phyloP scores from a whole-genome alignment of 2,797 vertebrate genomes.

The Labroides dimidiatus region DNA sequence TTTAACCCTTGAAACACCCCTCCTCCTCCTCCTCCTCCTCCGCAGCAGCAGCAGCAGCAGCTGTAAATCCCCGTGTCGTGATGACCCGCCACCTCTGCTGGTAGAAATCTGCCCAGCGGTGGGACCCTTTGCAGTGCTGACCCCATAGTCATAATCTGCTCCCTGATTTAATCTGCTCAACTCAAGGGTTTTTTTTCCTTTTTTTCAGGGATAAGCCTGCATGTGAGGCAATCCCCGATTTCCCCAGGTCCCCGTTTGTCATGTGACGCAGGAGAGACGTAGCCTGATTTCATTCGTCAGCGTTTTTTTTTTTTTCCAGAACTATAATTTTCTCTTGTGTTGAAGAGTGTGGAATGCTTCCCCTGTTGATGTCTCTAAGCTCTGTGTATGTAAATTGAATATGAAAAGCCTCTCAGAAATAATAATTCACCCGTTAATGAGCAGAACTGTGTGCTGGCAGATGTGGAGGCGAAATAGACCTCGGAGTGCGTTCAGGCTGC shows the following conservation, averaged over 20 bases:
- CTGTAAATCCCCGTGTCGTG: constrained; percentile 2
- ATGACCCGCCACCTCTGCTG: constrained; percentile 4
- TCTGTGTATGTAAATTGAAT: constrained; percentile 12
- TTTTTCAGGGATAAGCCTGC: constrained; percentile 33
- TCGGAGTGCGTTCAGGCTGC: constrained; percentile 4
- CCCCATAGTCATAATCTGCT: constrained; percentile 46
- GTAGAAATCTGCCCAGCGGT: constrained; percentile 11
- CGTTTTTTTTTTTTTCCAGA: background rate
- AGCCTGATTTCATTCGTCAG: background rate
- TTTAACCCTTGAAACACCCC: constrained; percentile 1
- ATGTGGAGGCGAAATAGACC: constrained; percentile 25
- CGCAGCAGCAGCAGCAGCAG: background rate
- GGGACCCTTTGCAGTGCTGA: constrained; percentile 2
- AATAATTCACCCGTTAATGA: constrained; percentile 15
- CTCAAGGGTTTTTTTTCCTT: constrained; percentile 33
- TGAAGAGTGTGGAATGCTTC: background rate
- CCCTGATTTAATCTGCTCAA: constrained; percentile 62
- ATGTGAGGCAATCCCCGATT: constrained; percentile 5
- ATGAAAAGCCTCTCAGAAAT: constrained; percentile 11
- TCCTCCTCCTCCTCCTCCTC: constrained; percentile 6
- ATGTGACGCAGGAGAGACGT: background rate
- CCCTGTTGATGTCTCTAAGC: background rate
- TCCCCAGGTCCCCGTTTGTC: background rate
- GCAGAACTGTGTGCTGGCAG: constrained; percentile 15
- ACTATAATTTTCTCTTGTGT: background rate